A percentile compares a stretch with the other conserved stretches of the same genome.
phyloP scores from a whole-genome alignment of 2,888 invertebrate genomes.

The Lissocephala sabroskyi region DNA sequence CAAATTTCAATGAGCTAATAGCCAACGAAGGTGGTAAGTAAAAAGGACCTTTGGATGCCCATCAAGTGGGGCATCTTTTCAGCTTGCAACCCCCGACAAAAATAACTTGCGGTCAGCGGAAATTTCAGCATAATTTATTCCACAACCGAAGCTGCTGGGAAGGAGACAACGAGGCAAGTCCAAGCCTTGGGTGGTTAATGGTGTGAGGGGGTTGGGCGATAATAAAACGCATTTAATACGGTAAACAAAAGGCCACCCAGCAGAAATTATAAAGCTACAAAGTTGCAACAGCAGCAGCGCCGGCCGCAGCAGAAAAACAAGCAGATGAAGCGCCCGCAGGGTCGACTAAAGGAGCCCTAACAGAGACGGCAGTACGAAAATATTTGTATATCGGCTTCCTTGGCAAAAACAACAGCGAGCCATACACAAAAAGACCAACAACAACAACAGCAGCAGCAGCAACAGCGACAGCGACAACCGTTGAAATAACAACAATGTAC shows the following conservation, averaged over 20 bases:
- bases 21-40: not conserved
- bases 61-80: not conserved
- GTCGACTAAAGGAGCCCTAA: too few species aligned
- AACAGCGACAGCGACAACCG: not conserved
- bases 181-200: not conserved
- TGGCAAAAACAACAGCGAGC: not conserved
- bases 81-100: not conserved
- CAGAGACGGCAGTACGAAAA: not conserved
- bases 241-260: not conserved
- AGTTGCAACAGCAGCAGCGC: not conserved
- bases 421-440: slow-evolving; percentile 1
- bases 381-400: not conserved
- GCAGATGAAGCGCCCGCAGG: too few species aligned
- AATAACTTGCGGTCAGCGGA: slow-evolving; percentile 9
- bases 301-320: too few species aligned
- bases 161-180: not conserved
- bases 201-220: not conserved
- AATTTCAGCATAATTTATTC: slow-evolving; percentile 14
- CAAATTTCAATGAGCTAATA: not conserved
- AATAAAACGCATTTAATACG: not conserved
- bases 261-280: slow-evolving; percentile 3
- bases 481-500: not conserved
- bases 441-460: slow-evolving; percentile 1
- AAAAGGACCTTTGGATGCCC: not conserved
- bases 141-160: not conserved